phyloP scores from a whole-genome alignment of 2,888 invertebrate species.

The Zaprionus bogoriensis region DNA sequence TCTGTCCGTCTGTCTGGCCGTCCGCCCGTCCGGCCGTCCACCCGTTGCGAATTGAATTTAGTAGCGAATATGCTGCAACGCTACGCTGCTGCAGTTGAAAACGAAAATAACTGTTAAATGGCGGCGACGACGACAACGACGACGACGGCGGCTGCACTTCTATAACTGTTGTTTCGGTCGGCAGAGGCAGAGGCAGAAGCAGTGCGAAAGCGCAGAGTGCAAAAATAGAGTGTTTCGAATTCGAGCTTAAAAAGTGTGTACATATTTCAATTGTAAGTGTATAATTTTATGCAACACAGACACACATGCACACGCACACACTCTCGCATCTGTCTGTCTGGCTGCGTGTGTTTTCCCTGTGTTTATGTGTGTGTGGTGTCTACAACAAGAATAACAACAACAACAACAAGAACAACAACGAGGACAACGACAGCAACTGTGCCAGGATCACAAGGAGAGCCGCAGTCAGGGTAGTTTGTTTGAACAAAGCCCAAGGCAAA shows the following conservation, averaged over 20 bases:
- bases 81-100: conserved; percentile 25
- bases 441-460: conserved; percentile 64
- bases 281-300: conserved; percentile 49
- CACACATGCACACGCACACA: conserved; percentile 15
- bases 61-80: conserved; percentile 34
- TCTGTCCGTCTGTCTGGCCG: conserved; percentile 17
- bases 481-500: conserved; percentile 56
- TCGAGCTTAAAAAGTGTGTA: conserved; percentile 45
- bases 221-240: conserved; percentile 17
- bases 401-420: conserved; percentile 37
- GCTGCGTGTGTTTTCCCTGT: conserved; percentile 37
- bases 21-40: too few relatives aligned
- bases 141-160: conserved; percentile 12
- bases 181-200: conserved; percentile 26
- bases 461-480: conserved; percentile 75
- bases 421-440: conserved; percentile 43
- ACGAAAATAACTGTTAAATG: conserved; percentile 52
- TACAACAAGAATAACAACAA: conserved; percentile 59
- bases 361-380: conserved; percentile 50
- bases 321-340: conserved; percentile 48
- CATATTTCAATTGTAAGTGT: conserved; percentile 47
- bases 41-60: conserved; percentile 23
- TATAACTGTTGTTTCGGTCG: conserved; percentile 59
- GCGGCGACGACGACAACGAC: conserved; percentile 15
- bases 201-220: neutral